phyloP scores from a whole-genome alignment of 2,797 vertebrate species.

The Lagorchestes hirsutus region DNA sequence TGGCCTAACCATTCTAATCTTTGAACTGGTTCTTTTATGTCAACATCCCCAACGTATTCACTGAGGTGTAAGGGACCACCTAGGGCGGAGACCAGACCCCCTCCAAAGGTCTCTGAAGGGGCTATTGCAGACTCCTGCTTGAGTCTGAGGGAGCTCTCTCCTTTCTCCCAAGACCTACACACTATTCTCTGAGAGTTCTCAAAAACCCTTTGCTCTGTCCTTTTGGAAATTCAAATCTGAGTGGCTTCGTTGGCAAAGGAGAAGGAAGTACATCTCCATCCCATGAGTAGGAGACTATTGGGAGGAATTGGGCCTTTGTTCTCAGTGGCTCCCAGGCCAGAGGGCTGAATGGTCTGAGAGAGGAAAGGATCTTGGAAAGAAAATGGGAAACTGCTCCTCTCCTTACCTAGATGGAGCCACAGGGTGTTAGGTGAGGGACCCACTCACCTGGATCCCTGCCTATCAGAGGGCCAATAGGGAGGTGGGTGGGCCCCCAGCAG shows the following conservation, averaged over 20 bases:
- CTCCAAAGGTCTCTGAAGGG: neutral
- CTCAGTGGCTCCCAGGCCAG: neutral
- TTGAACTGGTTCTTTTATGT: neutral
- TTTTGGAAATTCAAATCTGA: neutral
- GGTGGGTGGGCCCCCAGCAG: neutral
- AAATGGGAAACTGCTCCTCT: neutral
- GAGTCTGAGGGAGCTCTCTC: neutral
- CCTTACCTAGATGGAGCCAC: neutral
- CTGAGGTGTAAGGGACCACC: neutral
- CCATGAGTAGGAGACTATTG: neutral
- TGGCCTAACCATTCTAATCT: neutral
- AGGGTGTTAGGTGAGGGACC: neutral
- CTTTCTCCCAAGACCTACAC: neutral
- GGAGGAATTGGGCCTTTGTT: constrained; percentile 45
- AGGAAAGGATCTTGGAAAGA: neutral
- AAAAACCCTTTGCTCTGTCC: constrained; percentile 66
- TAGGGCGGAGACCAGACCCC: too few species aligned
- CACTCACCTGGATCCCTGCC: neutral
- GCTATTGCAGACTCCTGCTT: neutral
- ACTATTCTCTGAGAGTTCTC: neutral
- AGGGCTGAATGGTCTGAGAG: neutral
- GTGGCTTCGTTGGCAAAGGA: neutral
- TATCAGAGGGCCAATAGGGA: neutral
- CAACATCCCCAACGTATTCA: neutral
- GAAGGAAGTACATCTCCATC: neutral